Base-by-base conservation (phyloP, 2,797 vertebrate genomes). In the Silurus lanzhouensis region DNA sequence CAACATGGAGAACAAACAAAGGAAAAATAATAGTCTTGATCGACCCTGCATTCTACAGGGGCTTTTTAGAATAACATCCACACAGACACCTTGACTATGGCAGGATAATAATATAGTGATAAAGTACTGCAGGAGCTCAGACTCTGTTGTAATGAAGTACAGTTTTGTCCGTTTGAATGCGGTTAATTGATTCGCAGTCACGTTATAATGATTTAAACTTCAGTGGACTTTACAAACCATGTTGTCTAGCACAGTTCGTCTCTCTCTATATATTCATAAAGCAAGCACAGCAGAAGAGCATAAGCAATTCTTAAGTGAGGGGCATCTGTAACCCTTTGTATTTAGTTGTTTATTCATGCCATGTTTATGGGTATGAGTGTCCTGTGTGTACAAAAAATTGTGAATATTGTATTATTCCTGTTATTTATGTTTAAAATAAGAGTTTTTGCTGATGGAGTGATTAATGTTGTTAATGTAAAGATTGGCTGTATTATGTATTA, bases 161-260 rank as follows among this genome's bases (percentile, higher is more conserved):
- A 85, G 80, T 81, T 61, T 7, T 52, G 15, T 88, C 75, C n/a
- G 63, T 66, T 80, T 22, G 13, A 60, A 83, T 82, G 85, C 82
- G 90, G 87, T 90, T 94, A 72, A 92, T 93, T 94, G 90, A 93
- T 93, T 92, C 92, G 89, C 55, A 70, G 88, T 90, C 91, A 88
- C 89, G 89, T 91, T 91, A 92, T 89, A 93, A 93, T 94, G 91
- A 94, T 93, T 92, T 91, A 93, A 72, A 68, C 55, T 91, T 92
- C 90, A 75, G 88, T 68, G 82, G 90, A 91, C 93, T 92, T 93
- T 93, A 90, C 82, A 87, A 84, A 58, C 38, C 84, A 61, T 22
- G 17, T 38, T 60, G 52, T 75, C n/a, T 75, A 55, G 14, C 1
- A 55, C 48, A 58, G 55, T 77, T 89, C 88, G 84, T 74, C 85